Conservation (phyloP, 53 echinoderm and acorn worm species). For the Holothuria leucospilota region DNA sequence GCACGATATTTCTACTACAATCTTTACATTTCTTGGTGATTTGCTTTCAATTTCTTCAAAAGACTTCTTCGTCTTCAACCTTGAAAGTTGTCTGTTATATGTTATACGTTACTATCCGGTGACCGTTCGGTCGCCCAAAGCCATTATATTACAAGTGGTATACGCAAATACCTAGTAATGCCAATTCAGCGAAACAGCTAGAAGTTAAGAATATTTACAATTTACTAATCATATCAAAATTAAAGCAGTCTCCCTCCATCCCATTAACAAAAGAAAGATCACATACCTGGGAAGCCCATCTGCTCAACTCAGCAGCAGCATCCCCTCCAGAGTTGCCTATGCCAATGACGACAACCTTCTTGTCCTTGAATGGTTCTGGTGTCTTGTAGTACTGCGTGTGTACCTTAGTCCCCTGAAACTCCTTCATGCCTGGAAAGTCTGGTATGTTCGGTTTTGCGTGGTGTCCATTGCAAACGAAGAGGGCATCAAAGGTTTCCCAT, state of each 20-base stretch:
- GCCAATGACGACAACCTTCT: slow-evolving; percentile 75
- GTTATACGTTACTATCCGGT: too few species aligned
- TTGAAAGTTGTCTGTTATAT: too few species aligned
- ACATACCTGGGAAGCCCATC: slow-evolving; percentile 74
- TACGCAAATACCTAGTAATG: too few species aligned
- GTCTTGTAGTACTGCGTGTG: slow-evolving; percentile 74
- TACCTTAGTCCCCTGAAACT: slow-evolving; percentile 71
- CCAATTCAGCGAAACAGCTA: too few species aligned
- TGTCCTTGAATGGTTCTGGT: slow-evolving; percentile 63
- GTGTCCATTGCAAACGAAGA: slow-evolving; percentile 75
- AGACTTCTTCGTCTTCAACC: too few species aligned
- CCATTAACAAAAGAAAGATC: too few species aligned
- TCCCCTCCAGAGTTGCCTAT: slow-evolving; percentile 36
- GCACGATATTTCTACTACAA: too few species aligned
- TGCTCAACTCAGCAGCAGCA: slow-evolving; percentile 66
- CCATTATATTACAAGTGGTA: too few species aligned
- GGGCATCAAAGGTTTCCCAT: slow-evolving; percentile 64
- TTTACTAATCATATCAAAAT: neutral
- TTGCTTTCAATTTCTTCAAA: too few species aligned
- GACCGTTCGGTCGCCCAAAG: too few species aligned
- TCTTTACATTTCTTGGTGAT: too few species aligned
- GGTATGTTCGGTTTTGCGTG: slow-evolving; percentile 64
- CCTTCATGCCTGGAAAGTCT: slow-evolving; percentile 66
- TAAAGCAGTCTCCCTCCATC: neutral
- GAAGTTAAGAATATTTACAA: too few species aligned